These are phyloP conservation scores for Pyrrhia umbra DNA, from an alignment of 2,888 invertebrate genomes.

Conservation along the genomic window DNA sequence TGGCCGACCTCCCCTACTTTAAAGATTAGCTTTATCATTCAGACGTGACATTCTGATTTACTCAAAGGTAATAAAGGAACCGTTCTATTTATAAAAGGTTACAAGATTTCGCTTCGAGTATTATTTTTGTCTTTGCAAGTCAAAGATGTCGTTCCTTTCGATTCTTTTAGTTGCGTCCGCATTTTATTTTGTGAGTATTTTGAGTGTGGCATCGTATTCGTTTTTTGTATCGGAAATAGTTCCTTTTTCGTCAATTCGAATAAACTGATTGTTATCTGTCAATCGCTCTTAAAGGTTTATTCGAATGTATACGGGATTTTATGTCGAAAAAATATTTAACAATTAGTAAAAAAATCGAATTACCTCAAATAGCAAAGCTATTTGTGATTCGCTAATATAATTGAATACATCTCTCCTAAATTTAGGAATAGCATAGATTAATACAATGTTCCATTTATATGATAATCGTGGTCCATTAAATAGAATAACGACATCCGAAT, in stretches of 20 bases:
- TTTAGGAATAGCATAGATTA: constrained; percentile 43
- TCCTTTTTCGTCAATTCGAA: constrained; percentile 4
- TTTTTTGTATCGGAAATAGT: constrained; percentile 16
- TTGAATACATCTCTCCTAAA: constrained; percentile 31
- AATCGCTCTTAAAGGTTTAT: background rate
- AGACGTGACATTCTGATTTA: constrained; percentile 73
- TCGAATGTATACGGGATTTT: background rate
- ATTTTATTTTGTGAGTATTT: constrained; percentile 70
- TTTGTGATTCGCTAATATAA: constrained; percentile 3
- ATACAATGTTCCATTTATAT: constrained; percentile 51
- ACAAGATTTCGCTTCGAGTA: constrained; percentile 25
- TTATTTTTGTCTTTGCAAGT: constrained; percentile 41
- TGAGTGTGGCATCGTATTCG: constrained; percentile 53
- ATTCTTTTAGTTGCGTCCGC: constrained; percentile 62
- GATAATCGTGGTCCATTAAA: constrained; percentile 50
- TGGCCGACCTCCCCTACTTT: constrained; percentile 16
- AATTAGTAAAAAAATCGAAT: background rate
- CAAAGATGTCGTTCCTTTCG: constrained; percentile 67
- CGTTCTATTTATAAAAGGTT: constrained; percentile 62
- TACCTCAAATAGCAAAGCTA: background rate
- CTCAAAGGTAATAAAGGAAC: constrained; percentile 56
- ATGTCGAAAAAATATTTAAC: background rate
- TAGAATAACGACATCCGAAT: constrained; percentile 55
- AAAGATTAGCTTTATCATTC: constrained; percentile 64
- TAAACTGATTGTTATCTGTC: background rate